Conservation (phyloP, 2,113 vertebrate genomes). For the Chauna torquata region DNA sequence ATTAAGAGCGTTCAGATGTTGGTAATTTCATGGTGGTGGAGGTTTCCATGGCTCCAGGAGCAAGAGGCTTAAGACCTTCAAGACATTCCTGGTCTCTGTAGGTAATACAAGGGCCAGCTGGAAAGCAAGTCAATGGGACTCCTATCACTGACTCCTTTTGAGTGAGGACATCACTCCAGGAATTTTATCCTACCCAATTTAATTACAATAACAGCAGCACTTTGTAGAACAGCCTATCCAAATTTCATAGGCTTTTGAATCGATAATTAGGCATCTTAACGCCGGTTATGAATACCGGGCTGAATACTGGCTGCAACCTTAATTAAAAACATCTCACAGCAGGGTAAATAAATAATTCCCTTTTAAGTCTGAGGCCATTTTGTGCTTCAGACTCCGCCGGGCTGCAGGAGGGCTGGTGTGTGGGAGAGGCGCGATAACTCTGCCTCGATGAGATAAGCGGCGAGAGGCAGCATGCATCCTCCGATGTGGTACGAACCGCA, state of each 20-base stretch:
- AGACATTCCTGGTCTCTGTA: not conserved
- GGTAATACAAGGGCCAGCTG: rapidly evolving
- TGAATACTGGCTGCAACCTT: slow-evolving; percentile 13
- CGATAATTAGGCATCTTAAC: not conserved
- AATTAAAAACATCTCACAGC: slow-evolving; percentile 29
- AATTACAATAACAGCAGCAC: not conserved
- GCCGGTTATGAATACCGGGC: not conserved
- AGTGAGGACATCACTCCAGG: not conserved
- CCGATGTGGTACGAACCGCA: not conserved
- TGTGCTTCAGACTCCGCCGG: slow-evolving; percentile 5
- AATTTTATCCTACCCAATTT: not conserved
- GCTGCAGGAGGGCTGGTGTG: slow-evolving; percentile 30
- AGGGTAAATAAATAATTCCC: slow-evolving; percentile 64
- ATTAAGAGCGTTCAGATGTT: not conserved
- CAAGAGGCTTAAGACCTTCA: not conserved
- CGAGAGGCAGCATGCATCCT: not conserved
- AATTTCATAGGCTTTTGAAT: not conserved
- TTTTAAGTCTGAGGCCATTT: slow-evolving; percentile 45
- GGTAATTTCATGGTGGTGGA: not conserved
- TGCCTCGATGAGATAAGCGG: slow-evolving; percentile 4
- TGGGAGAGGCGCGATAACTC: slow-evolving; percentile 28
- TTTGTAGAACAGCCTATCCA: slow-evolving; percentile 17
- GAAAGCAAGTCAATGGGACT: not conserved
- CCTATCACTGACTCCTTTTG: not conserved
- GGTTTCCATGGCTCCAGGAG: not conserved